Conservation (phyloP, 2,113 vertebrate species). For the Phyllopteryx taeniolatus region DNA sequence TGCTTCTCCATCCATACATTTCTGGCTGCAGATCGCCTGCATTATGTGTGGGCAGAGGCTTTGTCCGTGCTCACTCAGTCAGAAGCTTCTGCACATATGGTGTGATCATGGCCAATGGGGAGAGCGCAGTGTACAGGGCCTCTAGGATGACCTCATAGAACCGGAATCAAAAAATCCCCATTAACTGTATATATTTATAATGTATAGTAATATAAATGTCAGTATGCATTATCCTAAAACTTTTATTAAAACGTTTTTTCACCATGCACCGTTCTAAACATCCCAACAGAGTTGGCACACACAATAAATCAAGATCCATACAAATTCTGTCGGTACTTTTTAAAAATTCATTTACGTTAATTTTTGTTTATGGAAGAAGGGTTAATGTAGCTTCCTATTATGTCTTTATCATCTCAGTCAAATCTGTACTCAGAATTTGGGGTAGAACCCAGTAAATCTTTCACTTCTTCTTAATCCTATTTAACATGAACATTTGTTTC, state of each 20-base stretch:
- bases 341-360: too few relatives aligned
- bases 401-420: too few relatives aligned
- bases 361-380: too few relatives aligned
- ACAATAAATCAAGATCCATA: not conserved
- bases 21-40: slow-evolving; percentile 62
- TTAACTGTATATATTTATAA: not conserved
- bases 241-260: not conserved
- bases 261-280: not conserved
- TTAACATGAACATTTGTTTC: too few relatives aligned
- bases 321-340: not conserved
- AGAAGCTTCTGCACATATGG: slow-evolving; percentile 63
- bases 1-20: slow-evolving; percentile 69
- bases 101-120: slow-evolving; percentile 28
- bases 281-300: not conserved
- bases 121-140: slow-evolving; percentile 6
- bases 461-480: too few relatives aligned
- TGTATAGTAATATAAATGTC: not conserved
- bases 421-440: too few relatives aligned
- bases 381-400: too few relatives aligned
- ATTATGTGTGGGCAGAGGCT: slow-evolving; percentile 65
- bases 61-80: slow-evolving; percentile 47
- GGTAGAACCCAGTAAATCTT: too few relatives aligned
- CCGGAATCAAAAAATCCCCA: not conserved
- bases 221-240: not conserved
- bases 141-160: not conserved